A percentile compares a stretch with the other conserved stretches of the same genome.
phyloP scores from a whole-genome alignment of 2,797 vertebrate genomes.

The Microcaecilia unicolor region DNA sequence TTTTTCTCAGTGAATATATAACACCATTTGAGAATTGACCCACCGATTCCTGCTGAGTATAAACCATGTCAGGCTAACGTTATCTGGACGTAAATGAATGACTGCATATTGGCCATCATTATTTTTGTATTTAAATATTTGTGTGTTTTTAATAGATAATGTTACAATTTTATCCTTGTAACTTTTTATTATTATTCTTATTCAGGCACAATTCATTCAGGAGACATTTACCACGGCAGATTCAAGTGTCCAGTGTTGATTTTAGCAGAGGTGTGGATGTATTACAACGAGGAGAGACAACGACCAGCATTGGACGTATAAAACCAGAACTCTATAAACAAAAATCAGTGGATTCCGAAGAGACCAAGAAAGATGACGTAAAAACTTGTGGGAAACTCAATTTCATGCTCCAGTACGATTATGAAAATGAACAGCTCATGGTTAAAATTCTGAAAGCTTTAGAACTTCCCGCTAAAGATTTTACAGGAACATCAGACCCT shows the following conservation, averaged over 20 bases:
- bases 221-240: slow-evolving; percentile 89
- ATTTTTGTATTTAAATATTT: no score
- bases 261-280: slow-evolving; percentile 74
- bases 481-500: slow-evolving; percentile 90
- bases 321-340: slow-evolving; percentile 98
- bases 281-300: slow-evolving; percentile 82
- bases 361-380: slow-evolving; percentile 64
- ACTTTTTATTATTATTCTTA: no score
- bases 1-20: no score
- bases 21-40: no score
- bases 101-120: no score
- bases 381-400: slow-evolving; percentile 90
- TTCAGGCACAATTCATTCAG: slow-evolving; percentile 94
- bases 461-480: slow-evolving; percentile 93
- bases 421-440: slow-evolving; percentile 85
- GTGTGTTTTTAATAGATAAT: no score
- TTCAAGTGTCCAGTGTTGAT: slow-evolving; percentile 94
- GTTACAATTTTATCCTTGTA: no score
- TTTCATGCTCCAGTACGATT: slow-evolving; percentile 83
- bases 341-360: slow-evolving; percentile 91
- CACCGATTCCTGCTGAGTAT: no score
- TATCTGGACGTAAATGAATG: no score
- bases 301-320: slow-evolving; percentile 89
- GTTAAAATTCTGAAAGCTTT: slow-evolving; percentile 88
- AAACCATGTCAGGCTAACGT: no score